Evolutionary conservation across 2,888 invertebrate genomes (phyloP).

Genomic region (Calephelis perditalis): DNA sequence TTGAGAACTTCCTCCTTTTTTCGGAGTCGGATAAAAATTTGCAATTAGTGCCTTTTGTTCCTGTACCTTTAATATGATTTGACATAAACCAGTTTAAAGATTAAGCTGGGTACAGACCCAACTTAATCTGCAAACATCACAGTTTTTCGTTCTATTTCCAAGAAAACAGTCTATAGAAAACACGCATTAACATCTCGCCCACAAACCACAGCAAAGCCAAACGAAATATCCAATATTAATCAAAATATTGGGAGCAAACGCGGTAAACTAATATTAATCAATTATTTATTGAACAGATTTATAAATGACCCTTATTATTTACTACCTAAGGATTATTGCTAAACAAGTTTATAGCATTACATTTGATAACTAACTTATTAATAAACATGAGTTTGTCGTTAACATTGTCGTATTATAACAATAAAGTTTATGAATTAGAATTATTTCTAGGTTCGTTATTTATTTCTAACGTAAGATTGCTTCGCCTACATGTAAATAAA

Average conservation of each 20-base stretch:
- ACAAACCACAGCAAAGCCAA: not conserved
- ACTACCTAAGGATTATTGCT: not conserved
- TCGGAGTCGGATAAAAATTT: no score
- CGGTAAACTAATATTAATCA: slow-evolving; percentile 7
- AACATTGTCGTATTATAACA: slow-evolving; percentile 5
- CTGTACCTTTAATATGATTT: no score
- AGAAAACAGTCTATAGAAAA: no score
- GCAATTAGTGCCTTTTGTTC: no score
- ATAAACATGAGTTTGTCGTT: slow-evolving; percentile 10
- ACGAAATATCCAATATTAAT: slow-evolving; percentile 7
- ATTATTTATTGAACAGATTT: slow-evolving; percentile 1
- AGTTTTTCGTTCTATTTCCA: no score
- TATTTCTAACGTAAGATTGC: not conserved
- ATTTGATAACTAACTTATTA: not conserved
- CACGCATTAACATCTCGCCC: not conserved
- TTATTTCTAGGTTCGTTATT: not conserved
- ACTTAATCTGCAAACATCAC: no score
- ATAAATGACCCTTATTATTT: not conserved
- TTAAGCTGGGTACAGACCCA: no score
- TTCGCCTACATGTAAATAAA: no score
- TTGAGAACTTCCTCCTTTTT: no score
- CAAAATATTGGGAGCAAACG: slow-evolving; percentile 7
- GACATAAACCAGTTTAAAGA: no score
- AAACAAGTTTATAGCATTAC: not conserved
- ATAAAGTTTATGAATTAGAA: slow-evolving; percentile 4